These are phyloP conservation scores for Coptodon bakossiorum DNA, from an alignment of 2,113 vertebrate species.

Conservation along the genomic window DNA sequence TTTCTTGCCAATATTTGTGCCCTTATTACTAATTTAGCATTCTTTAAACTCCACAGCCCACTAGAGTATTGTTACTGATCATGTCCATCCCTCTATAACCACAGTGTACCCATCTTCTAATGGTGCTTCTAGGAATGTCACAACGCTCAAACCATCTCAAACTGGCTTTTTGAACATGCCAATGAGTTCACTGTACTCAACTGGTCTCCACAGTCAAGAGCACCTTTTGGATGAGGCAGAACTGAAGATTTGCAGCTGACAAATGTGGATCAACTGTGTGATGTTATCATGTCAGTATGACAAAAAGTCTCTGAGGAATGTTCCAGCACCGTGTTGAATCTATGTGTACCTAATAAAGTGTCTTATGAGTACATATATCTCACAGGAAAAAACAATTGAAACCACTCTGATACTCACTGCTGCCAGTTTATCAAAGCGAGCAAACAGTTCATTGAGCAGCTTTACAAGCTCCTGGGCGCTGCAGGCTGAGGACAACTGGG, in stretches of 20 bases:
- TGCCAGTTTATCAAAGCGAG: conserved; percentile 90
- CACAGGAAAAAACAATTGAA: neutral
- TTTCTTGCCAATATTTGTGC: neutral
- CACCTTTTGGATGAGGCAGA: neutral
- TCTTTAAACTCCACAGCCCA: neutral
- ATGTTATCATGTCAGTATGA: neutral
- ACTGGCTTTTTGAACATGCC: neutral
- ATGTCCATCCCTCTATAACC: neutral
- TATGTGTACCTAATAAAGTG: neutral
- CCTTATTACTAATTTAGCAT: neutral
- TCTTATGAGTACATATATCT: neutral
- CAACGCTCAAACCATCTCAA: fast-evolving
- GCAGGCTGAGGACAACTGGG: conserved; percentile 88
- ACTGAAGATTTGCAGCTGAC: neutral
- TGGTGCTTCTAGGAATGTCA: neutral
- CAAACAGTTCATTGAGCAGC: conserved; percentile 91
- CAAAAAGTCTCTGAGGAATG: neutral
- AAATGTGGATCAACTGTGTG: neutral
- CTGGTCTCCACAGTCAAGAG: neutral
- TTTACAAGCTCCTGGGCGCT: conserved; percentile 94
- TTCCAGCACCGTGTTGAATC: neutral
- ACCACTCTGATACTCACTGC: conserved; percentile 71
- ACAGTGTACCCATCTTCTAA: neutral
- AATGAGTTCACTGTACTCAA: neutral
- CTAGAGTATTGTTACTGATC: neutral